Base-by-base conservation (phyloP, 2,797 vertebrate species). In the Anomalospiza imberbis region DNA sequence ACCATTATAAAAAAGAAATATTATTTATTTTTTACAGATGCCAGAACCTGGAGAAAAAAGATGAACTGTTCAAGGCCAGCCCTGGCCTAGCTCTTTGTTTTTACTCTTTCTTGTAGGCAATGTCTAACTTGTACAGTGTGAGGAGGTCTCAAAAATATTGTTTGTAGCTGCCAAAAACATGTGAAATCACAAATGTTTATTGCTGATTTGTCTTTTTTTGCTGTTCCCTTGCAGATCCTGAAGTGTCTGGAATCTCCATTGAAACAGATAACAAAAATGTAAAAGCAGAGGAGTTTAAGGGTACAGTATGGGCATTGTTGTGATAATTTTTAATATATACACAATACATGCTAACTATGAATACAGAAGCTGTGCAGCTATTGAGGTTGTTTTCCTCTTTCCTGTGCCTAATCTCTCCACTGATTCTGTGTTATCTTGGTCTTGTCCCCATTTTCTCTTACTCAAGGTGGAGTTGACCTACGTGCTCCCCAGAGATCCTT, bases 281-380 rank as follows among this genome's bases (percentile, higher is more conserved):
- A 36, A 97, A 97, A 94, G 97, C 97, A 87, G 94, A 96, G 66
- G 98, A 98, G 53, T 98, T 98, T 95, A 97, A 98, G 85, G 98
- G 98, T 98, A 98, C 12, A n/a, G 94, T 97, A 91, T 89, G 40
- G 40, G 12, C 50, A n/a, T 85, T 71, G 31, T 5, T 86, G 18
- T 45, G 24, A 36, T 92, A 84, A 40, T 78, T 67, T 88, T 88
- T 80, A 72, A 47, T 74, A 40, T 54, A 61, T n/a, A 21, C 5
- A 28, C 11, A 34, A 17, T 42, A 32, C 12, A 44, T 65, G 10
- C 7, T 81, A 91, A 15, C 42, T 40, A 8, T 31, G 1, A 32
- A 19, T 40, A 31, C 40, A 88, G 50, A 89, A 77, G 13, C 28
- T 70, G 21, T 75, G 80, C 18, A 58, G 20, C 19, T 89, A 17